Base-by-base conservation (phyloP, 92 coral and sea anemone species). In the Palythoa caribaeorum region DNA sequence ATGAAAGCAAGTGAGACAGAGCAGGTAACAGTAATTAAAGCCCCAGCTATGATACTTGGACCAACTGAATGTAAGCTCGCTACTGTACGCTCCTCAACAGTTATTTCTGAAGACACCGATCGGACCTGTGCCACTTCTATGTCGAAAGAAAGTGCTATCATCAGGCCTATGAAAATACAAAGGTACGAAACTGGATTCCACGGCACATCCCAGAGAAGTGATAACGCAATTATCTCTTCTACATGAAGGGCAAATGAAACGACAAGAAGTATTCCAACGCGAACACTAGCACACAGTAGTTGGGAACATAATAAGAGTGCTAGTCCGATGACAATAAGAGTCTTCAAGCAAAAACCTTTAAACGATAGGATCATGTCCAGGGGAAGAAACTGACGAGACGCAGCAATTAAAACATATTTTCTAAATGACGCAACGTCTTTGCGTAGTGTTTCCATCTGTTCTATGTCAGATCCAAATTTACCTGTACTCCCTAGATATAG, bases 1-100 rank as follows among this genome's bases (percentile, higher is more conserved):
- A 84, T 87, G 76, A 92, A 94, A n/a, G 92, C 93, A 11, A 94
- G 84, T n/a, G 93, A 89, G 19, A 92, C 54, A 15, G 93, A 94
- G 52, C 97, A 88, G 73, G 81, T 87, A 28, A 36, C n/a, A 21
- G 62, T 73, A 35, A 90, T 71, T 12, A 80, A 20, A 3, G 76
- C 83, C 17, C 92, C 90, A 38, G n/a, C 9, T 3, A 88, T 15
- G 39, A 90, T 79, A 10, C 75, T 53, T 37, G 95, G 91, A 6
- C 83, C 85, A 40, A 89, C 78, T 4, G 76, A 83, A 40, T 39
- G 9, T 9, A 93, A 47, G 2, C 92, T 88, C 2, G 73, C 87
- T 9, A 63, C 71, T 69, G 88, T 86, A 55, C 75, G 76, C 35
- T 76, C 77, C 60, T 83, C 76, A 15, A 70, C 74, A 9, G 87